Percentiles rank a stretch among this genome's conserved stretches.
phyloP scores from a whole-genome alignment of 30 jellyfish, hydroid and myxozoan species.

The Euphysa ruthae region DNA sequence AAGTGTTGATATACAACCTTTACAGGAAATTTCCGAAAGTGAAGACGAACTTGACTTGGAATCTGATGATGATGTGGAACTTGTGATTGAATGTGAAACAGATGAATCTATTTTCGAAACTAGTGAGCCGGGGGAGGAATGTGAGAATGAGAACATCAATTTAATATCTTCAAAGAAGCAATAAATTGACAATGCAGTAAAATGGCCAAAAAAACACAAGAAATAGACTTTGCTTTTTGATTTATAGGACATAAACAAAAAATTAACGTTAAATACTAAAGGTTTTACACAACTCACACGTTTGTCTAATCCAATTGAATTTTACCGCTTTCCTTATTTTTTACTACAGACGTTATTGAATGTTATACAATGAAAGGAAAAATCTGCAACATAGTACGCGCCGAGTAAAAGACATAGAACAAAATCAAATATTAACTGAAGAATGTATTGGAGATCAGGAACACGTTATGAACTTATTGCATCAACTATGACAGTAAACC shows the following conservation, averaged over 20 bases:
- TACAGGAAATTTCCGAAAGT: not conserved
- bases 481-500: slow-evolving; percentile 28
- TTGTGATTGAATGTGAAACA: not conserved
- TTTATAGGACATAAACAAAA: not conserved
- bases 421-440: slow-evolving; percentile 11
- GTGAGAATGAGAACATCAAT: not conserved
- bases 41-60: slow-evolving; percentile 17
- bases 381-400: slow-evolving; percentile 2
- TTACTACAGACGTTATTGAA: not conserved
- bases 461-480: slow-evolving; percentile 29
- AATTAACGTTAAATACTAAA: not conserved
- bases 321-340: slow-evolving; percentile 1
- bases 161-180: not conserved
- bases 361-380: not conserved
- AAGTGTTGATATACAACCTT: not conserved
- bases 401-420: not conserved
- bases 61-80: slow-evolving; percentile 5
- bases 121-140: not conserved
- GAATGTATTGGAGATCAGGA: slow-evolving; percentile 34
- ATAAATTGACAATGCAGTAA: not conserved
- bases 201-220: not conserved
- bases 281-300: not conserved
- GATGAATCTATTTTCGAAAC: no score
- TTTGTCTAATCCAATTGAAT: not conserved
- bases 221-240: not conserved